Base-by-base conservation (phyloP, 2,113 vertebrate species). In the Rallus limicola region DNA sequence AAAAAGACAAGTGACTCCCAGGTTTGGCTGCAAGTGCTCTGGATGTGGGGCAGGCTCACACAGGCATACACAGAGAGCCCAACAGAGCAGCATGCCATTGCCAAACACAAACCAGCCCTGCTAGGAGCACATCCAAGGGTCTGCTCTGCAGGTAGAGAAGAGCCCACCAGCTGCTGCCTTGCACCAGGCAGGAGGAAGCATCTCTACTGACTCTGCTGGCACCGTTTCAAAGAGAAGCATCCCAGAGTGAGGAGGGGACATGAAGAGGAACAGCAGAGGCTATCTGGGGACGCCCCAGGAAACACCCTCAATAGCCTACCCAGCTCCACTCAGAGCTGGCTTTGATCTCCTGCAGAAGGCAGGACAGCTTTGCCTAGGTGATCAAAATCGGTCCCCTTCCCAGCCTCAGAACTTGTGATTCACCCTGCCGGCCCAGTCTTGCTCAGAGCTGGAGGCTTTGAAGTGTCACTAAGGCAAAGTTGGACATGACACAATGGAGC, bases 61-160 rank as follows among this genome's bases (percentile, higher is more conserved):
- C 7, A 59, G 40, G 24, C 18, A n/a, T n/a, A 80, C 0, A 1
- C 20, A 0, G 5, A 58, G 5, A 53, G 13, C 6, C 19, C 3
- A 48, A 5, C 2, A 48, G 50, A 58, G n/a, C 50, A 85, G 34
- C 52, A 60, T 1, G 0, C 11, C 4, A 1, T 48, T 53, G 33
- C 23, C 19, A 4, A 17, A 34, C 19, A n/a, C 6, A 69, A 55
- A 42, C 6, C 46, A 83, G 26, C 82, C 36, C 68, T 4, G 1
- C 0, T 1, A 50, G 38, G 26, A 21, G 8, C 21, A 71, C 0
- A 0, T 8, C 12, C 0, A 0, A 83, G 36, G 12, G 16, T 72
- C 72, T 5, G 10, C 14, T 34, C 16, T 2, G 4, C 28, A 16
- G 13, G 25, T 25, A 21, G 2, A 48, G 38, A 4, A 86, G 20